Percentiles rank a stretch among this genome's conserved stretches.
phyloP scores from a whole-genome alignment of 2,797 vertebrate genomes.

The Oryzias dopingdopingensis region DNA sequence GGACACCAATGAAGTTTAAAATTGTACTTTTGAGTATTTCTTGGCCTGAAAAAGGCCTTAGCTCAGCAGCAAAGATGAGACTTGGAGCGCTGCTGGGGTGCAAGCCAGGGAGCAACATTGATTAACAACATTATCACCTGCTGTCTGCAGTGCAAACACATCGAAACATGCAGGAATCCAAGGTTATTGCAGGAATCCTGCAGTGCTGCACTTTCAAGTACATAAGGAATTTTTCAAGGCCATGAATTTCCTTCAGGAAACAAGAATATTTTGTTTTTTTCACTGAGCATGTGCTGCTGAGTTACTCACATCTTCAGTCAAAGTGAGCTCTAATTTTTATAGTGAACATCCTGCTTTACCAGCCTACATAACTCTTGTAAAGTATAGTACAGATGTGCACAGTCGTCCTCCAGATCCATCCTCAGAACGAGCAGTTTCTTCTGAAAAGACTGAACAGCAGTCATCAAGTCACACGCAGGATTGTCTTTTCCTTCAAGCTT shows the following conservation, averaged over 20 bases:
- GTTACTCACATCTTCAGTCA: background rate
- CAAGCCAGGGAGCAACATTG: slow-evolving; percentile 38
- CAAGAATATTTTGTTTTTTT: slow-evolving; percentile 1
- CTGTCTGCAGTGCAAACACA: slow-evolving; percentile 15
- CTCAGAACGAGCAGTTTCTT: too few species aligned
- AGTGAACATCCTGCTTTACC: too few species aligned
- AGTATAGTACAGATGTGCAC: background rate
- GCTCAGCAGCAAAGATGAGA: slow-evolving; percentile 26
- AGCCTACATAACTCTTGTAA: background rate
- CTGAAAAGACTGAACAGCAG: too few species aligned
- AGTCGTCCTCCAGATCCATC: background rate
- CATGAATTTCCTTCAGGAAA: slow-evolving; percentile 38
- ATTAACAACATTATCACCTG: slow-evolving; percentile 54
- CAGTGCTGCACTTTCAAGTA: slow-evolving; percentile 7
- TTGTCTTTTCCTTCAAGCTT: too few species aligned
- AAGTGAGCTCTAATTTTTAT: too few species aligned
- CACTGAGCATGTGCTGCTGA: slow-evolving; percentile 15
- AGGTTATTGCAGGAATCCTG: slow-evolving; percentile 38
- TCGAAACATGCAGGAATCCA: slow-evolving; percentile 12
- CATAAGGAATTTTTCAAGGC: slow-evolving; percentile 41
- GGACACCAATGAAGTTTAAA: too few species aligned
- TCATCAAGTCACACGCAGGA: too few species aligned
- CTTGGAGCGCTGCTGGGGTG: slow-evolving; percentile 21
- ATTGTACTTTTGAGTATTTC: too few species aligned
- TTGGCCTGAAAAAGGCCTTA: background rate